Evolutionary conservation across 2,797 vertebrate genomes (phyloP).

Genomic region (Intellagama lesueurii): DNA sequence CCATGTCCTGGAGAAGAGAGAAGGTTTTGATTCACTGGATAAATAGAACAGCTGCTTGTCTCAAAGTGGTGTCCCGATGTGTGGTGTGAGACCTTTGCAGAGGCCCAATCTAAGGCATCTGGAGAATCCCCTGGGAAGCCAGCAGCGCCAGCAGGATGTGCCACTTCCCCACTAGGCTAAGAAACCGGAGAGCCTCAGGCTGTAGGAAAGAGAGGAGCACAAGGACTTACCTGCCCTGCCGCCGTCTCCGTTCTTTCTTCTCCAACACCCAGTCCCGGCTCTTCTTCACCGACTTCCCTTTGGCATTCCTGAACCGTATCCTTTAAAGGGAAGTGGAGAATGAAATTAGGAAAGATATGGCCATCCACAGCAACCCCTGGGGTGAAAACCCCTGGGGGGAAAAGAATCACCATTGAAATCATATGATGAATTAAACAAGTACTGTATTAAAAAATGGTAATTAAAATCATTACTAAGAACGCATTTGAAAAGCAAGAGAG

Average conservation of each 20-base stretch:
- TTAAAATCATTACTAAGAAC: no score
- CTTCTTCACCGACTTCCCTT: slow-evolving; percentile 87
- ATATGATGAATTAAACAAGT: no score
- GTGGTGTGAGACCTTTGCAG: background rate
- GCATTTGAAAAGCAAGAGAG: no score
- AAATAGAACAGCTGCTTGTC: background rate
- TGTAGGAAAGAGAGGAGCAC: background rate
- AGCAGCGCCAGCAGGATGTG: no score
- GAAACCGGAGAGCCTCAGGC: background rate
- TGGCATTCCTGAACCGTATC: slow-evolving; percentile 81
- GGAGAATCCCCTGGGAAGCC: no score
- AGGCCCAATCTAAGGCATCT: no score
- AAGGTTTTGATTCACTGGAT: background rate
- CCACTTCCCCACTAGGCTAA: no score
- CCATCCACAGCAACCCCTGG: background rate
- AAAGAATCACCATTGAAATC: no score
- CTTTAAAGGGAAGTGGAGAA: slow-evolving; percentile 66
- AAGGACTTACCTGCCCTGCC: slow-evolving; percentile 89
- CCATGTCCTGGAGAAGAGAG: background rate
- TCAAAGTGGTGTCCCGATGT: background rate
- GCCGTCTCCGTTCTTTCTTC: slow-evolving; percentile 89
- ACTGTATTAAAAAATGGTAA: no score
- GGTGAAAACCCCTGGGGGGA: no score
- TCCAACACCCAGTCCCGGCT: slow-evolving; percentile 92
- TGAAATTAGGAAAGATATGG: background rate